Evolutionary conservation across 2,888 invertebrate species (phyloP).

Genomic region (Tortricodes alternella): DNA sequence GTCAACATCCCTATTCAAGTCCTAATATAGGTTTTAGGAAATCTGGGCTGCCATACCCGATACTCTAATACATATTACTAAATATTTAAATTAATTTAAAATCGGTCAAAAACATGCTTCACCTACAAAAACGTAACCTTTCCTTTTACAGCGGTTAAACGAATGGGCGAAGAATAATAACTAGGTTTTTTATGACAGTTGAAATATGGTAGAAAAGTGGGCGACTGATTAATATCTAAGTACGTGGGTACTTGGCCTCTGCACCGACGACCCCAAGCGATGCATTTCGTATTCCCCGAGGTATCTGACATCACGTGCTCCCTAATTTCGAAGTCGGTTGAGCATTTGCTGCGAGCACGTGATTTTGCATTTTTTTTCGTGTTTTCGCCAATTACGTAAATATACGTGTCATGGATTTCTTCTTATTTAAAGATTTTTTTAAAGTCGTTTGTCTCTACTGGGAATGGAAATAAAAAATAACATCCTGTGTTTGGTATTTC

Average conservation of each 20-base stretch:
- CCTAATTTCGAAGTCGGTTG: neutral
- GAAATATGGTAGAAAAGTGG: slow-evolving; percentile 37
- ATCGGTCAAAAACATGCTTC: no score
- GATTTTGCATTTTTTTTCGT: neutral
- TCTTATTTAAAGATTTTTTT: no score
- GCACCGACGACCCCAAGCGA: slow-evolving; percentile 37
- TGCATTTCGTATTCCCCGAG: slow-evolving; percentile 1
- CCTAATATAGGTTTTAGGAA: no score
- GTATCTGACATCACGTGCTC: slow-evolving; percentile 7
- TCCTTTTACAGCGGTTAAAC: neutral
- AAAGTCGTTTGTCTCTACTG: no score
- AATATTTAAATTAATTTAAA: no score
- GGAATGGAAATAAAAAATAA: no score
- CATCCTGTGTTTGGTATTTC: no score
- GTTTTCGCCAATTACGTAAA: neutral
- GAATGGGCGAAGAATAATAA: slow-evolving; percentile 13
- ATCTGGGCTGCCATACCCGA: no score
- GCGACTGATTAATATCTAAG: slow-evolving; percentile 47
- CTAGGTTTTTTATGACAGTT: slow-evolving; percentile 6
- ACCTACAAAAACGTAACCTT: neutral
- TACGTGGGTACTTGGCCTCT: slow-evolving; percentile 47
- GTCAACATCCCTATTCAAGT: no score
- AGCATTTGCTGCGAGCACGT: neutral
- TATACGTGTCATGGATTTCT: no score
- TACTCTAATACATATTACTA: no score